These are phyloP conservation scores for Elysia crispata DNA, from an alignment of 2,888 invertebrate species.

Conservation along the genomic window DNA sequence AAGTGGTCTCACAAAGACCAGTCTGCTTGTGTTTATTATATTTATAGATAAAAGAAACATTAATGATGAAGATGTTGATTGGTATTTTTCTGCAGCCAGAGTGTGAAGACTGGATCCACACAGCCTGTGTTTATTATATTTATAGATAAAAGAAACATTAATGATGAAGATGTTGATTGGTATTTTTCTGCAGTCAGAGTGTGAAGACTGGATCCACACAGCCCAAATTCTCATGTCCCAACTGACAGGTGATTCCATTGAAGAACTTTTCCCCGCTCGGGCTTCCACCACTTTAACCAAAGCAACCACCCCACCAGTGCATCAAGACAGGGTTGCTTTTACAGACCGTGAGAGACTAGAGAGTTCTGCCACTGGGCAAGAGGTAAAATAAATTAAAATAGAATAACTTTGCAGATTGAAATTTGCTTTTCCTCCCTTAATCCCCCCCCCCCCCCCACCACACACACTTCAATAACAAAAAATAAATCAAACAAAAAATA, in stretches of 20 bases:
- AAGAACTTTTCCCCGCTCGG: conserved; percentile 60
- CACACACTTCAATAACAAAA: too few relatives aligned
- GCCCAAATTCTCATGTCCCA: conserved; percentile 72
- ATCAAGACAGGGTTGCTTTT: conserved; percentile 50
- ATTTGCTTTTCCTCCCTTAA: too few relatives aligned
- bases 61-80: too few relatives aligned
- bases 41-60: too few relatives aligned
- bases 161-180: too few relatives aligned
- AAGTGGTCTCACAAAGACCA: too few relatives aligned
- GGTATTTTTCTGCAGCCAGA: conserved; percentile 61
- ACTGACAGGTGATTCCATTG: conserved; percentile 65
- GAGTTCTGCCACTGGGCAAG: not conserved
- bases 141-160: too few relatives aligned
- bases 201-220: conserved; percentile 73
- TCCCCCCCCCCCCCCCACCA: too few relatives aligned
- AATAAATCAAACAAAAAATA: too few relatives aligned
- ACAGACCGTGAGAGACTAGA: conserved; percentile 24
- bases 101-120: conserved; percentile 75
- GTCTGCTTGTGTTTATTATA: too few relatives aligned
- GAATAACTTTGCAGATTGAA: too few relatives aligned
- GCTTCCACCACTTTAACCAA: conserved; percentile 40
- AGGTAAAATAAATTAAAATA: not conserved
- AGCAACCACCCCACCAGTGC: conserved; percentile 45
- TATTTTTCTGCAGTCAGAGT: conserved; percentile 64
- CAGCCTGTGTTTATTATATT: too few relatives aligned